Evolutionary conservation across 2,888 invertebrate species (phyloP), one percentile per base, ranked within the genome.

Genomic region (Drosophila pseudotalamancana): DNA sequence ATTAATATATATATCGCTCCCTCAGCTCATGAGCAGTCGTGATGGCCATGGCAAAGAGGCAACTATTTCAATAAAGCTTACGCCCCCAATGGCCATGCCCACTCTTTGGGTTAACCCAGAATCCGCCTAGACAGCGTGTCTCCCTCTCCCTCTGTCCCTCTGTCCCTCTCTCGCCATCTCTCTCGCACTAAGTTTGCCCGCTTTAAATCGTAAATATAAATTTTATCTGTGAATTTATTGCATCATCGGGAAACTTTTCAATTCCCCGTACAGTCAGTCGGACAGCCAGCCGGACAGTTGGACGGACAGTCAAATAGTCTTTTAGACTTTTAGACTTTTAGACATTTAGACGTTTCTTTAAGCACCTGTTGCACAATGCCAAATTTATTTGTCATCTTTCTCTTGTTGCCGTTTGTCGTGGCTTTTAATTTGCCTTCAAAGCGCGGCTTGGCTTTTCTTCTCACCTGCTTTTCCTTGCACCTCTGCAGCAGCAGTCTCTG

Each of bases 191-290:
- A 50, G 49, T 42, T 37, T 54, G 50, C 12, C 63, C 19, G 46
- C 59, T 27, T 40, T n/a, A n/a, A 56, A 60, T 84, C 87, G 86
- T 89, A 88, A 89, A 88, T 89, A 85, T 81, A 77, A 78, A 86
- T 81, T 78, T 87, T 88, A 88, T 88, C 89, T 89, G 50, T 73
- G 62, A 88, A 86, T 89, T 88, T 89, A 88, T 87, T 78, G 85
- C 88, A 83, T 77, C 86, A 81, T 81, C 83, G 75, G 72, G 56
- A 80, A 77, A 86, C 66, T 81, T 73, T 85, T 87, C 83, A 86
- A 85, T 85, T 82, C 86, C 23, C 60, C 54, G 18, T 21, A 40
- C 48, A 43, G 42, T 45, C 29, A 21, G 14, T 40, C 18, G 11
- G 54, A 14, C 18, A 12, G 27, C 6, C 16, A 11, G 6, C 14